Evolutionary conservation across 2,113 vertebrate species (phyloP).

Genomic region (Suncus etruscus): DNA sequence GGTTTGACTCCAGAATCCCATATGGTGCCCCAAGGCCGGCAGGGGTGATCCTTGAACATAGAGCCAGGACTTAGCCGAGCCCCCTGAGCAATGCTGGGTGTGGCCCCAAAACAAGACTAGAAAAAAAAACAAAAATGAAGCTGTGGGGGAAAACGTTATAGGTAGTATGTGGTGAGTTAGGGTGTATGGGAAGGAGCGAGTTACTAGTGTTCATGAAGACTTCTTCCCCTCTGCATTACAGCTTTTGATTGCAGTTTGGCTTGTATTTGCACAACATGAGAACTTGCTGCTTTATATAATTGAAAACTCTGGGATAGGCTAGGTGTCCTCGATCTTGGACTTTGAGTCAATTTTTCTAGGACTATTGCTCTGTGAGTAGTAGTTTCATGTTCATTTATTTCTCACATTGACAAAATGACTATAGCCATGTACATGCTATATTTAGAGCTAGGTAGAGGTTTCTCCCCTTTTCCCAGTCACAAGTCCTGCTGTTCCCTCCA

Average conservation of each 20-base stretch:
- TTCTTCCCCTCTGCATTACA: not conserved
- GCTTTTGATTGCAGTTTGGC: not conserved
- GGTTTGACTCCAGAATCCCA: not conserved
- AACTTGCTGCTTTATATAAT: not conserved
- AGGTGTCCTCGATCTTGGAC: not conserved
- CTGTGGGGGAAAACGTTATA: too few relatives aligned
- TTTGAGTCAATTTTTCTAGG: not conserved
- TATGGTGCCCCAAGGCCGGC: not conserved
- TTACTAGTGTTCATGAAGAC: not conserved
- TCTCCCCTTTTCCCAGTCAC: not conserved
- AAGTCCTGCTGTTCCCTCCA: not conserved
- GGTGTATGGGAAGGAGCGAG: not conserved
- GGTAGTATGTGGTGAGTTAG: not conserved
- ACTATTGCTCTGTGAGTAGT: not conserved
- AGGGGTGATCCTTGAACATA: not conserved
- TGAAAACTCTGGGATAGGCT: not conserved
- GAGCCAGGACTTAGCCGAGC: too few relatives aligned
- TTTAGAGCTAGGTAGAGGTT: not conserved
- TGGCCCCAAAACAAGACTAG: not conserved
- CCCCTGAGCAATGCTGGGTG: not conserved
- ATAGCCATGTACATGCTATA: not conserved
- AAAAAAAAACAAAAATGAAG: not conserved
- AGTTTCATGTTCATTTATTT: not conserved
- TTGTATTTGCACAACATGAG: not conserved
- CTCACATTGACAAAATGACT: not conserved